Evolutionary conservation across 2,888 invertebrate genomes (phyloP).

Genomic region (Sesia apiformis): DNA sequence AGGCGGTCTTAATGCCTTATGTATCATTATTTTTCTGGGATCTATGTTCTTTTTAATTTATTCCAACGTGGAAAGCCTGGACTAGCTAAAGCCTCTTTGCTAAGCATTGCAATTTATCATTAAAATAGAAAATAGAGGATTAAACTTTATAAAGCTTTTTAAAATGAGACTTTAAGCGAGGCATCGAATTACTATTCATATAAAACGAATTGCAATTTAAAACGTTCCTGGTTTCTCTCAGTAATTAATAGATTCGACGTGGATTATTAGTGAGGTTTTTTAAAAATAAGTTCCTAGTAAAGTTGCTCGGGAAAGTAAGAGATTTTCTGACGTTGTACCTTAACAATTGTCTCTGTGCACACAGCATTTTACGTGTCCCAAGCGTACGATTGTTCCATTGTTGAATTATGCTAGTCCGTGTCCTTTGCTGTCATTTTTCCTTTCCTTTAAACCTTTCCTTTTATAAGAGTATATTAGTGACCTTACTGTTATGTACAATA

Average conservation of each 20-base stretch:
- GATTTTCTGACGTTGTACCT: conserved; percentile 24
- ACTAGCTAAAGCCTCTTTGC: neutral
- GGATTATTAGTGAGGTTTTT: neutral
- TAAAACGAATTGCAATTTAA: neutral
- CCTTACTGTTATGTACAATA: too few species aligned
- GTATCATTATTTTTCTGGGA: too few species aligned
- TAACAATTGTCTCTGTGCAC: conserved; percentile 17
- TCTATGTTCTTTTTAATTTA: too few species aligned
- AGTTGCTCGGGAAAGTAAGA: conserved; percentile 17
- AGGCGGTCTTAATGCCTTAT: too few species aligned
- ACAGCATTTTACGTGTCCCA: conserved; percentile 24
- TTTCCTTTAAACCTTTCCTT: too few species aligned
- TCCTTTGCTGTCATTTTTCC: conserved; percentile 22
- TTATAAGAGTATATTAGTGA: too few species aligned
- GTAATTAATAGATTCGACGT: neutral
- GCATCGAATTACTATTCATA: neutral
- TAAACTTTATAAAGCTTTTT: neutral
- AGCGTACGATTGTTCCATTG: conserved; percentile 26
- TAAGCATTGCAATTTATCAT: neutral
- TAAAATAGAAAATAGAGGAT: neutral
- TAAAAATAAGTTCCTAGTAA: neutral
- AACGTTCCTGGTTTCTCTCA: neutral
- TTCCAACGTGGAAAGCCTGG: too few species aligned
- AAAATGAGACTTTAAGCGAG: neutral
- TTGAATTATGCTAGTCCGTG: conserved; percentile 15